These are phyloP conservation scores for Neosilurus mollespiculum DNA, from an alignment of 2,797 vertebrate genomes.

Conservation along the genomic window DNA sequence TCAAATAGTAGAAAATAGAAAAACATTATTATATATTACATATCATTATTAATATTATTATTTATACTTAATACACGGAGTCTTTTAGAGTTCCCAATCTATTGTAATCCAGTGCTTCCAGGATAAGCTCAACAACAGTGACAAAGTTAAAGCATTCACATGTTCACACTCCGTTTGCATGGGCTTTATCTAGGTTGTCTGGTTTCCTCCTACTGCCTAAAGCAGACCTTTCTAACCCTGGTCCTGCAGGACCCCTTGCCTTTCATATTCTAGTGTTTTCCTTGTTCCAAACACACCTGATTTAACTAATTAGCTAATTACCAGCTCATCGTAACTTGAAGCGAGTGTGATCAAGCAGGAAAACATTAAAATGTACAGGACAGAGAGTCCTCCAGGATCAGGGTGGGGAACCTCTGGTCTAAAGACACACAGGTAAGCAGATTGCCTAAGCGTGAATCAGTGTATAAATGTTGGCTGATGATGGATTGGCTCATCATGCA, in stretches of 20 bases:
- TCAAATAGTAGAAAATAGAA: not conserved
- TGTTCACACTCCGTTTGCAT: not conserved
- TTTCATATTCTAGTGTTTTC: too few species aligned
- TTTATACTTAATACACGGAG: not conserved
- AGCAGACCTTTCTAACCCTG: too few species aligned
- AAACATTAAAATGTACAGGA: too few species aligned
- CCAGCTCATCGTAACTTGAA: too few species aligned
- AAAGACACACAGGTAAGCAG: not conserved
- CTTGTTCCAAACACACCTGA: too few species aligned
- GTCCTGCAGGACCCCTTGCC: too few species aligned
- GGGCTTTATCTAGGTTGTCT: not conserved
- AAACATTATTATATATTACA: not conserved
- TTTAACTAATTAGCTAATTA: too few species aligned
- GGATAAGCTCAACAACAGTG: not conserved
- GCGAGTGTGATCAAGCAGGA: too few species aligned
- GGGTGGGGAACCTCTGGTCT: not conserved
- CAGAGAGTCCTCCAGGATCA: too few species aligned
- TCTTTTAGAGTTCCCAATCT: not conserved
- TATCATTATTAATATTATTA: not conserved
- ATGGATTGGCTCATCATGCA: not conserved
- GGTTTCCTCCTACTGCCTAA: not conserved
- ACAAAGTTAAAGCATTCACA: not conserved
- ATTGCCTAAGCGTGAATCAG: not conserved
- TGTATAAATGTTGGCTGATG: not conserved
- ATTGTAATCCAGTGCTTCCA: not conserved